Conservation (phyloP, 37 sponge, comb jelly and placozoan species). For the Aphrocallistes beatrix region DNA sequence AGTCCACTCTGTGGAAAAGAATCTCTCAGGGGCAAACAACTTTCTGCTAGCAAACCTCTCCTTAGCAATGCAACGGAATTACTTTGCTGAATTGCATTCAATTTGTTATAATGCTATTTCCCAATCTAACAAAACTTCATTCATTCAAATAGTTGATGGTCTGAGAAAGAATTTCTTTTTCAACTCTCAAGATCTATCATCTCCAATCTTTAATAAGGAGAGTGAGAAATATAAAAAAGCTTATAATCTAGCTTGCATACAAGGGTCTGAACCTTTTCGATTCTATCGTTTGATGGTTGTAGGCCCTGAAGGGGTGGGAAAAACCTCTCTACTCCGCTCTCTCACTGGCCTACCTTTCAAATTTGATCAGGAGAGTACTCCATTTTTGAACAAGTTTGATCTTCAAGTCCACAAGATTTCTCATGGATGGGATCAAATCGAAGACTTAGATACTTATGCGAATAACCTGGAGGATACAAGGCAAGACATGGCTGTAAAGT, state of each 20-base stretch:
- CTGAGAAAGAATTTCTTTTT: neutral
- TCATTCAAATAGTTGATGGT: neutral
- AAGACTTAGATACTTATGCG: neutral
- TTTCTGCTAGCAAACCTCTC: neutral
- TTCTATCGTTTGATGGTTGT: slow-evolving; percentile 10
- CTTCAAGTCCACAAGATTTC: slow-evolving; percentile 3
- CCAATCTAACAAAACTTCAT: neutral
- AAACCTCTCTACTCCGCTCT: neutral
- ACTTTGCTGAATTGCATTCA: neutral
- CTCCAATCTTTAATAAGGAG: neutral
- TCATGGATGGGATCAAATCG: neutral
- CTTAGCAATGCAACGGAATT: neutral
- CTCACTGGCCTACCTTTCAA: neutral
- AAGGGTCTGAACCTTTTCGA: slow-evolving; percentile 7
- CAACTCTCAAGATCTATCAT: neutral
- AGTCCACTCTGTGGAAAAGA: neutral
- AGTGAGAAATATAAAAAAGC: neutral
- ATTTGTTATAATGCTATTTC: neutral
- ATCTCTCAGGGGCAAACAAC: neutral
- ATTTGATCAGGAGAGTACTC: neutral
- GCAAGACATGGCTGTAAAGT: neutral
- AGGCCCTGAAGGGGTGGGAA: slow-evolving; percentile 9
- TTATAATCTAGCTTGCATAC: neutral
- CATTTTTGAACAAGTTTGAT: slow-evolving; percentile 4
- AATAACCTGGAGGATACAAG: neutral